Conservation (phyloP, 2,888 invertebrate genomes). For the Lydus trimaculatus region DNA sequence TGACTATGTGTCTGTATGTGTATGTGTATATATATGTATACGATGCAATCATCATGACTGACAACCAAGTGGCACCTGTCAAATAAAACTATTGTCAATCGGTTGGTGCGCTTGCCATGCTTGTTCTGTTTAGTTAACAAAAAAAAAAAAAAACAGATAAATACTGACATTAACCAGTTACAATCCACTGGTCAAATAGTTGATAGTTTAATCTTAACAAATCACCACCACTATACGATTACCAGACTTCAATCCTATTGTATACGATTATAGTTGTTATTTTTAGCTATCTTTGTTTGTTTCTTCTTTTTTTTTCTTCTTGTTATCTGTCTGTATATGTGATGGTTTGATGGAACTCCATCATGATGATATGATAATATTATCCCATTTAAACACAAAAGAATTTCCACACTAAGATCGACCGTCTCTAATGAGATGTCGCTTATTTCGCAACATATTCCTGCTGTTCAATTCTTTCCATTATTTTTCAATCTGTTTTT, state of each 20-base stretch:
- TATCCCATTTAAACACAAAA: conserved; percentile 9
- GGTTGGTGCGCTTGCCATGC: neutral
- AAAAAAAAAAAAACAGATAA: neutral
- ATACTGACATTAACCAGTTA: conserved; percentile 2
- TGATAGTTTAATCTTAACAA: conserved; percentile 11
- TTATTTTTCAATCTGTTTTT: no score
- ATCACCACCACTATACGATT: neutral
- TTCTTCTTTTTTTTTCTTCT: neutral
- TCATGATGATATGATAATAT: conserved; percentile 10
- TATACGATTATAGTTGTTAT: neutral
- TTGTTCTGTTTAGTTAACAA: neutral
- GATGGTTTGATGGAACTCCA: conserved; percentile 8
- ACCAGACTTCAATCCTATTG: neutral
- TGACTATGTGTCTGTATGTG: conserved; percentile 21
- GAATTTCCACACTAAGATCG: conserved; percentile 1
- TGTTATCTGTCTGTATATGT: neutral
- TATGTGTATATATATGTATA: conserved; percentile 19
- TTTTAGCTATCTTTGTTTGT: no score
- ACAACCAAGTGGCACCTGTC: conserved; percentile 48
- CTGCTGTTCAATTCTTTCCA: neutral
- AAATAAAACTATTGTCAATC: conserved; percentile 44
- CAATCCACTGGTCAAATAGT: neutral
- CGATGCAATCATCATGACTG: conserved; percentile 43
- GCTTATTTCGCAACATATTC: conserved; percentile 32
- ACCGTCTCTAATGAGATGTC: conserved; percentile 28